Evolutionary conservation across 2,888 invertebrate species (phyloP).

Genomic region (Dendrolimus pini): DNA sequence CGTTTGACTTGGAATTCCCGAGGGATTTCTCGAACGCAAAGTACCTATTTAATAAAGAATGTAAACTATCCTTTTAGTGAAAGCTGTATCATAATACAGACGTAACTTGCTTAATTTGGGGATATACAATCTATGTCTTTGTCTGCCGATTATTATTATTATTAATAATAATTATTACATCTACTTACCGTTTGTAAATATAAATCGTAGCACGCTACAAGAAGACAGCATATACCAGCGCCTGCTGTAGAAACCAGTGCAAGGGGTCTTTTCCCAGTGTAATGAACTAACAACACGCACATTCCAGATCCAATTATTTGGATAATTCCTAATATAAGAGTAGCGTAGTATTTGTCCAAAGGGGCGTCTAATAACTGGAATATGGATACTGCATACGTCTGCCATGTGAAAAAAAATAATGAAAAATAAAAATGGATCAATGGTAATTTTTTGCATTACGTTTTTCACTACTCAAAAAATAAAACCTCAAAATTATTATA

Average conservation of each 20-base stretch:
- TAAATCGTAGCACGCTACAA: constrained; percentile 75
- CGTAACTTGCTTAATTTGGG: too few relatives aligned
- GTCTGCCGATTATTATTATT: too few relatives aligned
- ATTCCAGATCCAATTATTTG: constrained; percentile 81
- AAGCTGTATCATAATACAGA: too few relatives aligned
- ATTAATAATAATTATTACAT: not conserved
- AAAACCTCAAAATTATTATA: too few relatives aligned
- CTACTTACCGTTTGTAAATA: constrained; percentile 37
- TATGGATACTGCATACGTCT: constrained; percentile 85
- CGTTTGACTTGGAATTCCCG: too few relatives aligned
- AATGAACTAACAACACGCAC: constrained; percentile 82
- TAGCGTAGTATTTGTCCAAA: constrained; percentile 85
- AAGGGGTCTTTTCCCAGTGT: constrained; percentile 83
- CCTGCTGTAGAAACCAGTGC: constrained; percentile 81
- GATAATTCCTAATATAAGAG: constrained; percentile 82
- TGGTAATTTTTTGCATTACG: too few relatives aligned
- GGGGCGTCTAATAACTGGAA: constrained; percentile 84
- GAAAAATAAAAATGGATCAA: too few relatives aligned
- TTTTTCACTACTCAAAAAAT: too few relatives aligned
- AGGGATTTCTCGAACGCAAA: too few relatives aligned
- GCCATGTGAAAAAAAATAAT: constrained; percentile 21
- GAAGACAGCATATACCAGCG: constrained; percentile 80
- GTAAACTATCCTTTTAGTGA: too few relatives aligned
- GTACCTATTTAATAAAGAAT: too few relatives aligned
- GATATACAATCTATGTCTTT: too few relatives aligned